Base-by-base conservation (phyloP, 1,140 invertebrate genomes). In the Cylas formicarius region DNA sequence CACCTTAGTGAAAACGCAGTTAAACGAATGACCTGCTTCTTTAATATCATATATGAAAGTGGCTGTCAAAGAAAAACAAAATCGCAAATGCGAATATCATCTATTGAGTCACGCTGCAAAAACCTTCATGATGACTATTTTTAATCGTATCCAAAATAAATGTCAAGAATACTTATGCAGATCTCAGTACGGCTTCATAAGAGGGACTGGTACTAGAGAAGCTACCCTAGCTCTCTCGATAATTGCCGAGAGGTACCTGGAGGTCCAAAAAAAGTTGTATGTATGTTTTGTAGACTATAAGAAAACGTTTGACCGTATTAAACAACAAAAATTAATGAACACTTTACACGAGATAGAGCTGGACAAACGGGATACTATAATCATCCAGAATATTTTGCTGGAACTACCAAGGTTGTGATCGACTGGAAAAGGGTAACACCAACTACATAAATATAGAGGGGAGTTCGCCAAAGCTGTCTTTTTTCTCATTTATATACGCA, bases 111-210 rank as follows among this genome's bases (percentile, higher is more conserved):
- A 35, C 5, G 16, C 36, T 11, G 36, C 13, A 22, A 38, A 38
- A 14, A 38, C 27, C 14, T 10, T 38, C 8, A 38, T 38, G 21
- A 38, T 21, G 17, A 23, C 14, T 5, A 38, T 38, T n/a, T 38
- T 38, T 13, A 23, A 38, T 16, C 9, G 36, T 4, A 27, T 23
- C n/a, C 13, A 9, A 11, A 8, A 5, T 14, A 23, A 23, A 14
- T 38, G 36, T n/a, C 36, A 38, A 22, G 22, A 38, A 22, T 38
- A 38, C 13, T 23, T 38, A n/a, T 24, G 19, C 36, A 5, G n/a
- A 23, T 38, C 36, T 6, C 36, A 23, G 21, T 2, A 23, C 20
- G 36, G 14, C 8, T 38, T 2, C 2, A 38, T 21, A 23, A 38
- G 36, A 38, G 36, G 36, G 16, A 22, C 9, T 16, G 20, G 21